Conservation (phyloP, 2,113 vertebrate species). For the Dunckerocampus dactyliophorus region DNA sequence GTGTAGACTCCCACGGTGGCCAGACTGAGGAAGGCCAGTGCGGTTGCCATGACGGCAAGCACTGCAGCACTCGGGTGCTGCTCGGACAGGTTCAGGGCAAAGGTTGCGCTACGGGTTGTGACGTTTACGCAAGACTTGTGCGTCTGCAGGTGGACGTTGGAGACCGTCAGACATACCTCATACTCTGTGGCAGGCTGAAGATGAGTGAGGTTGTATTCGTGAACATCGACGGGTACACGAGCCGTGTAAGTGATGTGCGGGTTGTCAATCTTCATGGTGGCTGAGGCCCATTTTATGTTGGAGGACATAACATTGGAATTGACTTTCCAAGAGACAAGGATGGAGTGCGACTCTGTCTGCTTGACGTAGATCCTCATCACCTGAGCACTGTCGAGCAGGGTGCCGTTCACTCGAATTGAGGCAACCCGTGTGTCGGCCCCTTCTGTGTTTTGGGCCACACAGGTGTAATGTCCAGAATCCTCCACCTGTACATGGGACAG, state of each 20-base stretch:
- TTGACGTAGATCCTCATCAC: slow-evolving; percentile 94
- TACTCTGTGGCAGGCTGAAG: slow-evolving; percentile 93
- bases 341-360: slow-evolving; percentile 89
- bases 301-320: slow-evolving; percentile 91
- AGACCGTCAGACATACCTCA: slow-evolving; percentile 92
- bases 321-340: slow-evolving; percentile 94
- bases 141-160: slow-evolving; percentile 88
- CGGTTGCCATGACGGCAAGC: slow-evolving; percentile 87
- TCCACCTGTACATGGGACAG: slow-evolving; percentile 84
- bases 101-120: slow-evolving; percentile 84
- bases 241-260: slow-evolving; percentile 96
- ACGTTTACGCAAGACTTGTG: slow-evolving; percentile 97
- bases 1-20: slow-evolving; percentile 83
- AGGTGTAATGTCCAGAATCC: slow-evolving; percentile 93
- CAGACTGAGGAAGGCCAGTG: slow-evolving; percentile 89
- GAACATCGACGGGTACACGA: slow-evolving; percentile 90
- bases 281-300: slow-evolving; percentile 93
- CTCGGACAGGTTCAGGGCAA: slow-evolving; percentile 82
- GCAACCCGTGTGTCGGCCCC: slow-evolving; percentile 89
- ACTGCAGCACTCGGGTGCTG: slow-evolving; percentile 88
- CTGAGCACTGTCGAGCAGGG: slow-evolving; percentile 85
- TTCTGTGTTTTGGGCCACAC: slow-evolving; percentile 91
- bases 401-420: slow-evolving; percentile 88
- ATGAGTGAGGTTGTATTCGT: slow-evolving; percentile 95
- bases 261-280: slow-evolving; percentile 97